phyloP scores from a whole-genome alignment of 1,140 invertebrate species.

The Leptinotarsa texana region DNA sequence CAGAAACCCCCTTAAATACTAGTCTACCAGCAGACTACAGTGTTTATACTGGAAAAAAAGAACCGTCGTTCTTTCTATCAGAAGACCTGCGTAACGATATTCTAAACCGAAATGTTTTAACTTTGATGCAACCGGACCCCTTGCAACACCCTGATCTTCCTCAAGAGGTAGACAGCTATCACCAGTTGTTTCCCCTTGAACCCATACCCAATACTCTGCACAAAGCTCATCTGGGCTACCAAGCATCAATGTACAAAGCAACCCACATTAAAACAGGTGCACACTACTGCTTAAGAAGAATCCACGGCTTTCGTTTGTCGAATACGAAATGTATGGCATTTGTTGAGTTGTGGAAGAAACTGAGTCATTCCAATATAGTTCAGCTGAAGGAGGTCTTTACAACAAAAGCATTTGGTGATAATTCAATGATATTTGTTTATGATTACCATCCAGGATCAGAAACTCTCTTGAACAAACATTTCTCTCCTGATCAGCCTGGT shows the following conservation, averaged over 20 bases:
- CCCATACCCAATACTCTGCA: conserved; percentile 60
- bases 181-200: conserved; percentile 86
- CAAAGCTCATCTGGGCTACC: conserved; percentile 74
- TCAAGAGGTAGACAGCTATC: conserved; percentile 85
- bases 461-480: conserved; percentile 86
- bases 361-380: conserved; percentile 92
- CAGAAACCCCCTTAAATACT: conserved; percentile 31
- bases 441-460: conserved; percentile 92
- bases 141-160: conserved; percentile 72
- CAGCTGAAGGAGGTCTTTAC: conserved; percentile 91
- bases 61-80: conserved; percentile 72
- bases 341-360: conserved; percentile 91
- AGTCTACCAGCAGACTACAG: conserved; percentile 56
- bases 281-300: conserved; percentile 82
- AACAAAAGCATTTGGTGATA: conserved; percentile 93
- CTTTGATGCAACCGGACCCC: conserved; percentile 71
- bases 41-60: conserved; percentile 65
- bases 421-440: conserved; percentile 95
- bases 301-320: conserved; percentile 81
- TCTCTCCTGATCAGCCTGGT: conserved; percentile 72
- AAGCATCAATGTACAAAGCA: conserved; percentile 89
- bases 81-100: conserved; percentile 78
- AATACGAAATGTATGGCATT: conserved; percentile 84
- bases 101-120: conserved; percentile 74
- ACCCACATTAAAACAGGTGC: conserved; percentile 86